phyloP scores from a whole-genome alignment of 2,888 invertebrate genomes.

The Eupsilia transversa region DNA sequence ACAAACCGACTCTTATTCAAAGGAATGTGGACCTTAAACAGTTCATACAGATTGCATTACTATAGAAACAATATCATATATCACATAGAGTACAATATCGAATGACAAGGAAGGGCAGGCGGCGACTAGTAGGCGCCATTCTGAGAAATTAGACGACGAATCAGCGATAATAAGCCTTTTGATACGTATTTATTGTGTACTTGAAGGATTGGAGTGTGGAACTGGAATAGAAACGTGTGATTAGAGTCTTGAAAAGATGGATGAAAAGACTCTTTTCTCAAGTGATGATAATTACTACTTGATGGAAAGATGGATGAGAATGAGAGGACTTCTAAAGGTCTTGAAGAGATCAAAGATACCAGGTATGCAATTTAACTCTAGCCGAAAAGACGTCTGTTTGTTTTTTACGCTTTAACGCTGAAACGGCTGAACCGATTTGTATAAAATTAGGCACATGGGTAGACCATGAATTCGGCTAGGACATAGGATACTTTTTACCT shows the following conservation, averaged over 20 bases:
- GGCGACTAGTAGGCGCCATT: slow-evolving; percentile 55
- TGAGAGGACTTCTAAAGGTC: too few species aligned
- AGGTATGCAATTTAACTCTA: too few species aligned
- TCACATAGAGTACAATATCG: slow-evolving; percentile 52
- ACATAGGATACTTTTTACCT: too few species aligned
- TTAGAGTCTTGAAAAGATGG: background rate
- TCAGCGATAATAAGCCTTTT: slow-evolving; percentile 43
- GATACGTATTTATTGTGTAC: slow-evolving; percentile 18
- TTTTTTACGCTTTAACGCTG: too few species aligned
- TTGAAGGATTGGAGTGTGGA: slow-evolving; percentile 5
- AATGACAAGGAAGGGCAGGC: slow-evolving; percentile 32
- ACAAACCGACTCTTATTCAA: slow-evolving; percentile 51
- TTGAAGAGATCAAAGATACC: background rate
- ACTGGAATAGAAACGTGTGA: slow-evolving; percentile 9
- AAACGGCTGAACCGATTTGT: too few species aligned
- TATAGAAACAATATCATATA: slow-evolving; percentile 43
- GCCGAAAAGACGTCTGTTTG: too few species aligned
- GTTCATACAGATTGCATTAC: slow-evolving; percentile 31
- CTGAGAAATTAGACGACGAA: slow-evolving; percentile 54
- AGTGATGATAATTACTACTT: too few species aligned
- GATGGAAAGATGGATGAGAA: too few species aligned
- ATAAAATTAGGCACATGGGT: too few species aligned
- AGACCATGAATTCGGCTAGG: too few species aligned
- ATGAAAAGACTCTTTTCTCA: background rate
- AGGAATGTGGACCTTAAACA: slow-evolving; percentile 58